Evolutionary conservation across 2,113 vertebrate genomes (phyloP).

Genomic region (Sminthopsis crassicaudata): DNA sequence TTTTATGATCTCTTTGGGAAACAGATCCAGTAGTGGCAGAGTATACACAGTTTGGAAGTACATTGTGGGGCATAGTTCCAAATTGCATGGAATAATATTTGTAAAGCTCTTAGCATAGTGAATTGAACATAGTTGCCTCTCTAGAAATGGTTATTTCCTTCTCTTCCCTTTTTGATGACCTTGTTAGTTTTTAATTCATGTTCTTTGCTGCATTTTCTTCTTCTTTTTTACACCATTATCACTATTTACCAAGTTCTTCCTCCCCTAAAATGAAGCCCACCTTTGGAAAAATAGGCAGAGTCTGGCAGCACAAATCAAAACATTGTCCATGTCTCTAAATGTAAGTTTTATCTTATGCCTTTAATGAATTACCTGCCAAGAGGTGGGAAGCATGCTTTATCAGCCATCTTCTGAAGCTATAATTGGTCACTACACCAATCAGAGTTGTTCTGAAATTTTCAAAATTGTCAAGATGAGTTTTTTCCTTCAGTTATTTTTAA

Average conservation of each 20-base stretch:
- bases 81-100: too few relatives aligned
- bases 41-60: too few relatives aligned
- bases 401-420: neutral
- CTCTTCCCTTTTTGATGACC: neutral
- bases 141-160: neutral
- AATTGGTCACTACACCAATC: neutral
- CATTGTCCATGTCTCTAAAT: neutral
- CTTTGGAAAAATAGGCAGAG: neutral
- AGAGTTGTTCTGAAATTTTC: neutral
- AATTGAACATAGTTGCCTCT: neutral
- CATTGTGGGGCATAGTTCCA: too few relatives aligned
- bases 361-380: neutral
- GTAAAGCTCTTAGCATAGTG: neutral
- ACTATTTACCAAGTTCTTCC: neutral
- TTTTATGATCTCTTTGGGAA: too few relatives aligned
- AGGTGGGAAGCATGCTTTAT: neutral
- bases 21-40: too few relatives aligned
- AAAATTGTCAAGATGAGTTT: neutral
- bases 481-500: neutral
- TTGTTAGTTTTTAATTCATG: neutral
- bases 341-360: neutral
- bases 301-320: neutral
- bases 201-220: neutral
- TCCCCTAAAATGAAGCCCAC: neutral
- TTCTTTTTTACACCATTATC: neutral